Base-by-base conservation (phyloP, 2,113 vertebrate species). In the Ursus arctos region DNA sequence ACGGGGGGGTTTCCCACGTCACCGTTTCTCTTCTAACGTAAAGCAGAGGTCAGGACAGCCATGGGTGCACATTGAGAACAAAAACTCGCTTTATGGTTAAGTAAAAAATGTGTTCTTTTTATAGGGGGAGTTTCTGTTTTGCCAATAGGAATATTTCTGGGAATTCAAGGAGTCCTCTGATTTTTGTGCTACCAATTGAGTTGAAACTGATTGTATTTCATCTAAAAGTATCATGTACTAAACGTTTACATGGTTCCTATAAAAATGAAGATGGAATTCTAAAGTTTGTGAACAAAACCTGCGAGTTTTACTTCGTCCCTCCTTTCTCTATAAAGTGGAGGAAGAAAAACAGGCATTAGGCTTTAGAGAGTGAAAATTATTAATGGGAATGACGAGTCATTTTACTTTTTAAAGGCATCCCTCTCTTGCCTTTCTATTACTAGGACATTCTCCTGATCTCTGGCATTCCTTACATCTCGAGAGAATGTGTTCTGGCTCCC, bases 1-100 rank as follows among this genome's bases (percentile, higher is more conserved):
- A 98, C 98, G 82, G 91, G 92, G 95, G 91, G 77, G 93, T 91
- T 88, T 97, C 98, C 77, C 98, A 97, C 81, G 97, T 97, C 8
- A 24, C 33, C 82, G 24, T 87, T 97, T 88, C 87, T 96, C 11
- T 43, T 72, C 10, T 28, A 92, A 87, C 7, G 61, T 51, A 69
- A 88, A 96, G 82, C 51, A 4, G 28, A 21, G 8, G 36, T 36
- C 72, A 3, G 9, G 43, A 22, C 53, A 67, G 36, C n/a, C 12
- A 55, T 13, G 88, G 22, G 74, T 77, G 19, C 18, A 65, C 55
- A 36, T 53, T 51, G 65, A 89, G 65, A 96, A 92, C 26, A 90
- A 57, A 77, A 67, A 86, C 8, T 21, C 49, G 15, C 43, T 86
- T 93, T 74, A 91, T 2, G 88, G n/a, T 43, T 77, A 79, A 69